Percentiles rank a stretch among this genome's conserved stretches.
phyloP scores from a whole-genome alignment of 1,140 invertebrate genomes.

The Mercenaria mercenaria region DNA sequence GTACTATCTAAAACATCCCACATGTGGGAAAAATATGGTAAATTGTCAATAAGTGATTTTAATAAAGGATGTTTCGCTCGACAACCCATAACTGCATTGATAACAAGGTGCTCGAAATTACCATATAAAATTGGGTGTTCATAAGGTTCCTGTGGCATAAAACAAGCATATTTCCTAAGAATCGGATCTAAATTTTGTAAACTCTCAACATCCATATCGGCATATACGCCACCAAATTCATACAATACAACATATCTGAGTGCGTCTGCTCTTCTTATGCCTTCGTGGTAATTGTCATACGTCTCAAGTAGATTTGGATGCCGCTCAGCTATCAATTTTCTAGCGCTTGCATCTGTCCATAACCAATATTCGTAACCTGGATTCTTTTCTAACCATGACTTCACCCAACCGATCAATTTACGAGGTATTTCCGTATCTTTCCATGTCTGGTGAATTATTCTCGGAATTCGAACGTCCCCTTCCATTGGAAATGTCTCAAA shows the following conservation, averaged over 20 bases:
- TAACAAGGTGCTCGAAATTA: constrained; percentile 81
- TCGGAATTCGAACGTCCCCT: constrained; percentile 77
- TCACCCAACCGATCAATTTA: constrained; percentile 79
- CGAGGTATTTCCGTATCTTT: constrained; percentile 78
- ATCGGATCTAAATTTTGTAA: constrained; percentile 79
- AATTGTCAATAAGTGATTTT: constrained; percentile 77
- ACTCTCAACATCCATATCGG: constrained; percentile 83
- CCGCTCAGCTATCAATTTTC: constrained; percentile 77
- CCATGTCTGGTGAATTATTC: constrained; percentile 85
- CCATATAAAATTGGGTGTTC: constrained; percentile 82
- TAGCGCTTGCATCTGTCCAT: constrained; percentile 83
- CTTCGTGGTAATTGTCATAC: constrained; percentile 80
- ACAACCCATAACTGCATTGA: constrained; percentile 84
- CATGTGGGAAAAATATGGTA: constrained; percentile 80
- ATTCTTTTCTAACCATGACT: constrained; percentile 80
- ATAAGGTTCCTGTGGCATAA: constrained; percentile 83
- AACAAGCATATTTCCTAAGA: constrained; percentile 79
- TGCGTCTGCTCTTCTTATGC: constrained; percentile 81
- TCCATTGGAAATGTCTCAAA: constrained; percentile 71
- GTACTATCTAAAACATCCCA: constrained; percentile 83
- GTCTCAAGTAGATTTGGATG: constrained; percentile 78
- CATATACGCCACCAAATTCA: constrained; percentile 84
- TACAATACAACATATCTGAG: constrained; percentile 82
- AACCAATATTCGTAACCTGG: constrained; percentile 83
- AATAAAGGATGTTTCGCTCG: constrained; percentile 82